These are phyloP conservation scores for Rhea pennata DNA, from an alignment of 2,113 vertebrate genomes.

Conservation along the genomic window DNA sequence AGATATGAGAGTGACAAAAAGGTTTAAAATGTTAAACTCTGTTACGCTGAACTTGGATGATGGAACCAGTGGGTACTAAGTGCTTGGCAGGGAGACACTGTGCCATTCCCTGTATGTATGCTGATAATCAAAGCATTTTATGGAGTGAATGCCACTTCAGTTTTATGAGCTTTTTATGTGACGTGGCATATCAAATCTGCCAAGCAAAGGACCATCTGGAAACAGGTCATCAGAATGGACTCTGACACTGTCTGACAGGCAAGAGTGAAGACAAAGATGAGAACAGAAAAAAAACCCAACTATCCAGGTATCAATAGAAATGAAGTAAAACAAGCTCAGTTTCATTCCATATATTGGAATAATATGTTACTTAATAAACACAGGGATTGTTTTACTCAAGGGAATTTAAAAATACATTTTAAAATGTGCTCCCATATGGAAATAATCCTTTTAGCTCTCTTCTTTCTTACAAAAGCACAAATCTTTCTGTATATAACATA, in stretches of 20 bases:
- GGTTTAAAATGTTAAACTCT: slow-evolving; percentile 28
- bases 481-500: not conserved
- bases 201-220: slow-evolving; percentile 69
- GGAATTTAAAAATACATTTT: not conserved
- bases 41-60: not conserved
- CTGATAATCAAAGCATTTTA: slow-evolving; percentile 65
- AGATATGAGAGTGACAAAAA: not conserved
- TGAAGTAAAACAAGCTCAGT: not conserved
- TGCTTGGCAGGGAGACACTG: slow-evolving; percentile 17
- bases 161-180: slow-evolving; percentile 71
- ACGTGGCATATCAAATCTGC: slow-evolving; percentile 71
- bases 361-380: not conserved
- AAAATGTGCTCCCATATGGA: not conserved
- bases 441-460: not conserved
- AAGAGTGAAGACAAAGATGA: slow-evolving; percentile 5
- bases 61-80: slow-evolving; percentile 31
- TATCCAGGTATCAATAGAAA: not conserved
- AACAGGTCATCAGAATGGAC: slow-evolving; percentile 50
- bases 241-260: slow-evolving; percentile 50
- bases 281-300: not conserved
- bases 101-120: slow-evolving; percentile 12
- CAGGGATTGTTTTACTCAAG: not conserved
- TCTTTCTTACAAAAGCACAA: not conserved
- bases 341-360: not conserved
- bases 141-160: slow-evolving; percentile 65